Evolutionary conservation across 1,140 invertebrate genomes (phyloP).

Genomic region (Zaprionus kolodkinae): DNA sequence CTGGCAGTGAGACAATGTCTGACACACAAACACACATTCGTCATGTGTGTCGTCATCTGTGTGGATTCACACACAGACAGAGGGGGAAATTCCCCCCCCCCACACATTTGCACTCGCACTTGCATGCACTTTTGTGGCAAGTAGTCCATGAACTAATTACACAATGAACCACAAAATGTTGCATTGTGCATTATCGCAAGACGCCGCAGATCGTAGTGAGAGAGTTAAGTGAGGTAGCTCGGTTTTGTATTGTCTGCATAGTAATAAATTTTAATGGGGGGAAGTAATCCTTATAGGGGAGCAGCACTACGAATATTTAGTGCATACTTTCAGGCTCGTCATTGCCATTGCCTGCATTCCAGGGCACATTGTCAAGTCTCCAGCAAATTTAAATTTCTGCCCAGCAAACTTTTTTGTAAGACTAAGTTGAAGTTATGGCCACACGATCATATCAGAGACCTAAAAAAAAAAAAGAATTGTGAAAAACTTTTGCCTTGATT

Average conservation of each 20-base stretch:
- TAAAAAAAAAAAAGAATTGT: constrained; percentile 38
- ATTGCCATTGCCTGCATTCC: too few relatives aligned
- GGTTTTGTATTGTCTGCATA: background rate
- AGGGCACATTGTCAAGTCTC: too few relatives aligned
- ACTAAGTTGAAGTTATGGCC: background rate
- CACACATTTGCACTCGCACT: background rate
- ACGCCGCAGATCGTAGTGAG: background rate
- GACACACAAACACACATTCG: constrained; percentile 7
- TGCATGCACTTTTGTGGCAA: constrained; percentile 9
- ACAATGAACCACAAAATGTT: constrained; percentile 21
- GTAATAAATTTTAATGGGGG: background rate
- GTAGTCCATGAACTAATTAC: constrained; percentile 37
- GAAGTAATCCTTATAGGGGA: too few relatives aligned
- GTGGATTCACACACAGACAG: background rate
- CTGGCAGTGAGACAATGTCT: constrained; percentile 16
- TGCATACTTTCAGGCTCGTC: too few relatives aligned
- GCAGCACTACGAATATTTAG: too few relatives aligned
- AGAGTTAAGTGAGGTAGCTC: background rate
- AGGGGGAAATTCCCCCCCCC: too few relatives aligned
- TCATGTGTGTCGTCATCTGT: constrained; percentile 1
- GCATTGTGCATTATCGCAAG: constrained; percentile 6
- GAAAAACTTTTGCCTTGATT: constrained; percentile 57
- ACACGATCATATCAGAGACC: constrained; percentile 48
- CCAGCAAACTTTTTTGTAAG: background rate
- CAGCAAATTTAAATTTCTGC: background rate